Evolutionary conservation across 2,113 vertebrate genomes (phyloP).

Genomic region (Ia io): DNA sequence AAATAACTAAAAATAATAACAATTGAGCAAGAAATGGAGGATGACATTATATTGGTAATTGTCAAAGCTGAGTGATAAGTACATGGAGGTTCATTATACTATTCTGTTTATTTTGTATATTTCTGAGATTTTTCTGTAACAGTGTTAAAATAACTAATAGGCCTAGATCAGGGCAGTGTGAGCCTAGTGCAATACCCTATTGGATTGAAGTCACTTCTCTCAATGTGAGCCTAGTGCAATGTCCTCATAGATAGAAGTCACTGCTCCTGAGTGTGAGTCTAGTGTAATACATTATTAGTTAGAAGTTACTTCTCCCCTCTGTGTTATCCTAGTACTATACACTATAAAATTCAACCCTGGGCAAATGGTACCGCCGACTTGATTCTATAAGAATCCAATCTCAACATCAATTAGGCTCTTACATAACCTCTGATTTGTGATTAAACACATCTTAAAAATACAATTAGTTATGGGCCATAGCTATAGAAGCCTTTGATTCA

Average conservation of each 20-base stretch:
- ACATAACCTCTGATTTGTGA: slow-evolving; percentile 78
- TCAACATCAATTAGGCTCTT: slow-evolving; percentile 76
- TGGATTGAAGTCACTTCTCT: too few relatives aligned
- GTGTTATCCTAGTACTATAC: slow-evolving; percentile 7
- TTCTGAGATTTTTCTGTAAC: slow-evolving; percentile 6
- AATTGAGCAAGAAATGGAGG: not conserved
- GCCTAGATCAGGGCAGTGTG: not conserved
- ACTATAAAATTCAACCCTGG: slow-evolving; percentile 65
- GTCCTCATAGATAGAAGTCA: not conserved
- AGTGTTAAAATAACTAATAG: not conserved
- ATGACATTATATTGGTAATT: not conserved
- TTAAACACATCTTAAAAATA: slow-evolving; percentile 79
- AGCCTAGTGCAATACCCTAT: not conserved
- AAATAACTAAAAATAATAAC: not conserved
- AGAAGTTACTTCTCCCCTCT: not conserved
- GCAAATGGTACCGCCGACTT: slow-evolving; percentile 66
- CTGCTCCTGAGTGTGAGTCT: not conserved
- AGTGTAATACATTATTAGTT: slow-evolving; percentile 30
- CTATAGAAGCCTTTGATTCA: slow-evolving; percentile 77
- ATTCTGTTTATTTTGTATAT: not conserved
- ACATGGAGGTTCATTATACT: not conserved
- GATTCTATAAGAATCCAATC: slow-evolving; percentile 71
- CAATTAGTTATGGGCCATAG: slow-evolving; percentile 71
- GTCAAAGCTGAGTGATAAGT: not conserved
- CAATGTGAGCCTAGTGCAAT: not conserved